These are phyloP conservation scores for Drosophila auraria DNA, from an alignment of 1,140 invertebrate genomes.

Conservation along the genomic window DNA sequence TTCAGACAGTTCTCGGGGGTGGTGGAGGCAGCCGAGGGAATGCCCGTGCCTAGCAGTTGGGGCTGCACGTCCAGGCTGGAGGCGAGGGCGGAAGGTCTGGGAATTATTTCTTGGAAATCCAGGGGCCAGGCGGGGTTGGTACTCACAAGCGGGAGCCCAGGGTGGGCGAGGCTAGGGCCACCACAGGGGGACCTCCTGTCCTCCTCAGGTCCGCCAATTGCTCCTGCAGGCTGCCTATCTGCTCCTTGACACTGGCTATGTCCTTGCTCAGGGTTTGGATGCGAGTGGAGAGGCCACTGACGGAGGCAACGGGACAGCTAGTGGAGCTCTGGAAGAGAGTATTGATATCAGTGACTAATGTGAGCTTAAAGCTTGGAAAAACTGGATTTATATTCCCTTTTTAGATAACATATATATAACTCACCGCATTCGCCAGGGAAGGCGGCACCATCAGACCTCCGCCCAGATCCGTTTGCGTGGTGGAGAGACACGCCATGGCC, in stretches of 20 bases:
- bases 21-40: neutral
- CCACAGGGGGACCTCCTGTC: neutral
- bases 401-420: neutral
- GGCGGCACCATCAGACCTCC: constrained; percentile 33
- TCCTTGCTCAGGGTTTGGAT: constrained; percentile 49
- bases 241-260: constrained; percentile 40
- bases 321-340: neutral
- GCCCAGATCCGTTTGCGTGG: constrained; percentile 56
- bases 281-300: constrained; percentile 48
- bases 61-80: constrained; percentile 42
- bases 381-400: neutral
- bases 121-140: no score
- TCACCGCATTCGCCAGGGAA: constrained; percentile 42
- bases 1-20: constrained; percentile 51
- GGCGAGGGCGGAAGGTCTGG: neutral
- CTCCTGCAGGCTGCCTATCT: constrained; percentile 62
- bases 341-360: no score
- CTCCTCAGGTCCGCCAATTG: constrained; percentile 57
- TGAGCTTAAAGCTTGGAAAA: neutral
- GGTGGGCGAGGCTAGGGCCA: neutral
- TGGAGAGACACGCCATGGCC: constrained; percentile 71
- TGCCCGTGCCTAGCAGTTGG: neutral
- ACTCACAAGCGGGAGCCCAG: constrained; percentile 56
- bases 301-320: constrained; percentile 30
- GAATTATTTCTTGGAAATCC: neutral